Base-by-base conservation (phyloP, 2,797 vertebrate species). In the Darevskia mixta region DNA sequence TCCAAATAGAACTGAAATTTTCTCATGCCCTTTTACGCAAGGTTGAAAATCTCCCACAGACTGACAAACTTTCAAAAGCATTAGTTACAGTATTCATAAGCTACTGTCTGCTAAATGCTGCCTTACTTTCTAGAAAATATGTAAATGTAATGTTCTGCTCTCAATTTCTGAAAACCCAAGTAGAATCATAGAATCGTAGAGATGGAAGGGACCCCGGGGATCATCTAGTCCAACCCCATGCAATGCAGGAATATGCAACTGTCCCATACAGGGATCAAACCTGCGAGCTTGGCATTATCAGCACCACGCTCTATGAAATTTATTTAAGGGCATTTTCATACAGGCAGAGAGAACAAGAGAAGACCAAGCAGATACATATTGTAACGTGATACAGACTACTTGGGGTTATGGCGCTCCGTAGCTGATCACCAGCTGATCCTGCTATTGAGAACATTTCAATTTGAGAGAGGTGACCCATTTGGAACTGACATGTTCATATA, bases 21-120 rank as follows among this genome's bases (percentile, higher is more conserved):
- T 95, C 95, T 93, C 95, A 96, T 94, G 94, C 94, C 92, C 95
- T 95, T 95, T 94, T 90, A 86, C 91, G 79, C 87, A 93, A 94
- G 92, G 93, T 94, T 95, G 93, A 69, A 94, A 95, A 88, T 92
- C 93, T 94, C 91, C 93, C 94, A 96, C 87, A 92, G 82, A 80
- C 43, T 38, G 32, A 67, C 18, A 64, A 23, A 25, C 35, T 72
- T 49, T 64, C 67, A 71, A 38, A 88, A 61, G 20, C 41, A 83
- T 64, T 87, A 45, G 69, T n/a, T 83, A 83, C 64, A 78, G 45
- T 69, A 41, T 25, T 5, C 61, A 82, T 78, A 83, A 35, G 32
- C 80, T 69, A 49, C n/a, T 23, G 20, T 76, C 41, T 69, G 61
- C 58, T 73, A 67, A 81, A 81, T 55, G n/a, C 85, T 85, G 35